These are phyloP conservation scores for Falcaria lacertinaria DNA, from an alignment of 2,888 invertebrate genomes.

Conservation along the genomic window DNA sequence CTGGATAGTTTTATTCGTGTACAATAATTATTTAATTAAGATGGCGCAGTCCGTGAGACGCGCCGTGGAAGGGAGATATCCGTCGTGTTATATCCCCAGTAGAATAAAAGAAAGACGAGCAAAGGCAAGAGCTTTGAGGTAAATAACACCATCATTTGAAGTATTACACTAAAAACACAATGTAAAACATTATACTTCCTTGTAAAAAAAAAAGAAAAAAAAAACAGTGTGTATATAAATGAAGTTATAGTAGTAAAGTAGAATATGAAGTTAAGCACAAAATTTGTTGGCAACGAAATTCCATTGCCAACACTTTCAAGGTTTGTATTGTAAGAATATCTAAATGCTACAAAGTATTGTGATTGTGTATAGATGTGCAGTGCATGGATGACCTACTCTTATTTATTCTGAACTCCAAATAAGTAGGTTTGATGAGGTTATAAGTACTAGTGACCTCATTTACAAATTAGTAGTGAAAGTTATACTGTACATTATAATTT, in stretches of 20 bases:
- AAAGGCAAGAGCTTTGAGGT: slow-evolving; percentile 81
- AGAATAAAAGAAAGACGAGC: slow-evolving; percentile 87
- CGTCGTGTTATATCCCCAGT: slow-evolving; percentile 86
- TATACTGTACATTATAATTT: too few relatives aligned
- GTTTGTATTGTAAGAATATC: not conserved
- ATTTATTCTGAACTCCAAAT: too few relatives aligned
- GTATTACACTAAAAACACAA: too few relatives aligned
- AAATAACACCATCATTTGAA: slow-evolving; percentile 33
- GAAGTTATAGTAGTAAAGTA: not conserved
- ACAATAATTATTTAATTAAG: slow-evolving; percentile 38
- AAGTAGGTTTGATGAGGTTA: too few relatives aligned
- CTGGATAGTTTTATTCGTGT: slow-evolving; percentile 41
- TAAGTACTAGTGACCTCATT: too few relatives aligned
- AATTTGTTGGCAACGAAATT: not conserved
- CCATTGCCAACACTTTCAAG: not conserved
- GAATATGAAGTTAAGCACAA: not conserved
- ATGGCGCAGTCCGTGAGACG: slow-evolving; percentile 88
- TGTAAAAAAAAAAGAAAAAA: slow-evolving; percentile 12
- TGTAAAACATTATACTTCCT: too few relatives aligned
- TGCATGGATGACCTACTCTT: too few relatives aligned
- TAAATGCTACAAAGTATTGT: not conserved
- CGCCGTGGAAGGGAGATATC: slow-evolving; percentile 86
- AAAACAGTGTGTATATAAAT: not conserved
- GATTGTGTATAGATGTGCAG: too few relatives aligned
- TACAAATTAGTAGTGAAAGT: slow-evolving; percentile 5